Base-by-base conservation (phyloP, 37 sponge, comb jelly and placozoan genomes). In the Chondrilla cf. caribensis region DNA sequence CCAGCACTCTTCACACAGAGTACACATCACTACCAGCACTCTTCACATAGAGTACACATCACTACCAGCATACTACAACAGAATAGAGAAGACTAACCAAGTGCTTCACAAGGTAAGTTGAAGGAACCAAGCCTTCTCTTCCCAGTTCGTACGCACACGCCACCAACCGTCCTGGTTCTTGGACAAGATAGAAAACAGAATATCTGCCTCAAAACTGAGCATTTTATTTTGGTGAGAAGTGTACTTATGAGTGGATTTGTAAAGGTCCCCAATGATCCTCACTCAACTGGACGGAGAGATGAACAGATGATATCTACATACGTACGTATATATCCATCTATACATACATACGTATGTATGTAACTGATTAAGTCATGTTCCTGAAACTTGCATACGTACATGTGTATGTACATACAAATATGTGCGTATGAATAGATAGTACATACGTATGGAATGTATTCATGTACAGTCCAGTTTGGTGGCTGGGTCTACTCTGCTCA, bases 241-340 rank as follows among this genome's bases (percentile, higher is more conserved):
- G 70, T 78, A 94, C 78, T 94, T 86, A 66, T 90, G 87, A 58
- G 66, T 26, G 26, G 89, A 90, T 54, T 64, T 83, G 79, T 89
- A 68, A 40, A 22, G 14, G 9, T 82, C 64, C 22, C 25, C 36
- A 40, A n/a, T n/a, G n/a, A 79, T 79, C 39, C n/a, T n/a, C n/a
- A n/a, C n/a, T n/a, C n/a, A n/a, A n/a, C n/a, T n/a, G n/a, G n/a
- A n/a, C n/a, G n/a, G n/a, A n/a, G n/a, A n/a, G n/a, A n/a, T n/a
- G n/a, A n/a, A n/a, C n/a, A n/a, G n/a, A n/a, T n/a, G n/a, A n/a
- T n/a, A n/a, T n/a, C n/a, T n/a, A n/a, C n/a, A n/a, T n/a, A n/a
- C n/a, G n/a, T n/a, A n/a, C n/a, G n/a, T n/a, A n/a, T n/a, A n/a
- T n/a, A n/a, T n/a, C n/a, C n/a, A n/a, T n/a, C n/a, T n/a, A n/a